Base-by-base conservation (phyloP, 2,113 vertebrate species). In the Suncus etruscus region DNA sequence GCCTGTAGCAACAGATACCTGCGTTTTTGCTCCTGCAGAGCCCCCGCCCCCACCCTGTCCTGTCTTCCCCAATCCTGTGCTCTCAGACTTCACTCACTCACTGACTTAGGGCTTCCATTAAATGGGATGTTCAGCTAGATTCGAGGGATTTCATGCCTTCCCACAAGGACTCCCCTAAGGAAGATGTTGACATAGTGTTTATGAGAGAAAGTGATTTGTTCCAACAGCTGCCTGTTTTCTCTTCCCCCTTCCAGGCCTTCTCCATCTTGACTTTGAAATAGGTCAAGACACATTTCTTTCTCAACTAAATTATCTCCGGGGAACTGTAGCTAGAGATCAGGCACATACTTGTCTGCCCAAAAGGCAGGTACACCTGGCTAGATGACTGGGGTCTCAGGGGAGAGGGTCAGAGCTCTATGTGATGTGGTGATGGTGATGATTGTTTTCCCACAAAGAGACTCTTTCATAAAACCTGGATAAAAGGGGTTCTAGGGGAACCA, bases 241-340 rank as follows among this genome's bases (percentile, higher is more conserved):
- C 75, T 81, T 92, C 83, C 54, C 72, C 85, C 51, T 86, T 73
- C 76, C 39, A 84, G 68, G 88, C 31, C 86, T 93, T 87, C 48
- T 86, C 68, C 65, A 66, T 77, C 83, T 94, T 91, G 77, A 81
- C 54, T 80, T 79, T 88, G 83, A 90, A 65, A 86, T 81, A 86
- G 63, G 91, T 91, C 93, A 86, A 94, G 86, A 89, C 93, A 86
- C 86, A 78, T 94, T 92, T 91, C 78, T 96, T 92, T 54, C 88
- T 94, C 83, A 92, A 70, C 51, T 85, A 89, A 93, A 90, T 92
- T 74, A 82, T 91, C 75, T 94, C 68, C 72, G 77, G 83, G 86
- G 91, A 94, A 91, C 47, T 87, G 24, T 16, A 74, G 83, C 79
- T 91, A 47, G 79, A 87, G 87, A 84, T 51, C 95, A 94, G 92